Evolutionary conservation across 2,797 vertebrate species (phyloP).

Genomic region (Myotis planiceps): DNA sequence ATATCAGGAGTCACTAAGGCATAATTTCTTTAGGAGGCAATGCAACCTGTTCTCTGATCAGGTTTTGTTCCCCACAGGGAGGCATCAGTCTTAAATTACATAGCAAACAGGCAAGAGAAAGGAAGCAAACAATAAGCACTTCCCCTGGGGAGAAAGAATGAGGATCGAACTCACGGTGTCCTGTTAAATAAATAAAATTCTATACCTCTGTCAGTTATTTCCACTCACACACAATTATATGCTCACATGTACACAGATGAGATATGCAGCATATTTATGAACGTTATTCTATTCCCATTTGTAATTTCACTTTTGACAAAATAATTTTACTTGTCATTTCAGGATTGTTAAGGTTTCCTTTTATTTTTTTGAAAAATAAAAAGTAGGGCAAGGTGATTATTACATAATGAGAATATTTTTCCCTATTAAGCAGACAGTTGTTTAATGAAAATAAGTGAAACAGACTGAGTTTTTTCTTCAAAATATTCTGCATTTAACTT

Average conservation of each 20-base stretch:
- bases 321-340: not conserved
- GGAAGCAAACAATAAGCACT: conserved; percentile 82
- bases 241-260: not conserved
- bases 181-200: conserved; percentile 78
- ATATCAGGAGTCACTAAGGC: conserved; percentile 85
- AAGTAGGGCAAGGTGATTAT: not conserved
- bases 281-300: conserved; percentile 23
- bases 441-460: not conserved
- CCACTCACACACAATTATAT: not conserved
- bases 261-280: not conserved
- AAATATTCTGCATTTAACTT: not conserved
- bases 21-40: conserved; percentile 88
- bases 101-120: conserved; percentile 84
- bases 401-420: not conserved
- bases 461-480: not conserved
- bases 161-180: conserved; percentile 56
- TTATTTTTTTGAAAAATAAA: not conserved
- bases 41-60: conserved; percentile 86
- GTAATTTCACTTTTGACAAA: not conserved
- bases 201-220: conserved; percentile 51
- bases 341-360: not conserved
- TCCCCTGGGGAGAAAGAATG: conserved; percentile 74
- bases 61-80: conserved; percentile 87
- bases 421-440: not conserved
- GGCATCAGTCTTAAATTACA: conserved; percentile 87